These are phyloP conservation scores for Lepidurus apus DNA, from an alignment of 1,140 invertebrate genomes.

Conservation along the genomic window DNA sequence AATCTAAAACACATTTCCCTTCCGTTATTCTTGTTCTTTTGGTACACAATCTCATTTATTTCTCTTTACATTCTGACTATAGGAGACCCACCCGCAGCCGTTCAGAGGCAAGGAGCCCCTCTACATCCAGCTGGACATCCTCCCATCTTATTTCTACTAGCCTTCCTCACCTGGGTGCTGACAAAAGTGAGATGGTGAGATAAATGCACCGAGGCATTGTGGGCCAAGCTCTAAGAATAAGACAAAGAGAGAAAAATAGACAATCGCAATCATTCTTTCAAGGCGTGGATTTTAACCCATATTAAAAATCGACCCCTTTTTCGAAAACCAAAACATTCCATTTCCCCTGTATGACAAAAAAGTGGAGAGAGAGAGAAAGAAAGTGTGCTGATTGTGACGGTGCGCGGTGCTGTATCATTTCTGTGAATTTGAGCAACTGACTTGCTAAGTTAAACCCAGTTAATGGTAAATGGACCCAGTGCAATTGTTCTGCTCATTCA, in stretches of 20 bases:
- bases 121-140: background rate
- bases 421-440: background rate
- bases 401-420: background rate
- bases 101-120: slow-evolving; percentile 31
- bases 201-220: too few species aligned
- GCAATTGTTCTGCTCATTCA: slow-evolving; percentile 3
- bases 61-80: background rate
- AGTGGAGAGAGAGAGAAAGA: too few species aligned
- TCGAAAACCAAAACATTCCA: too few species aligned
- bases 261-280: too few species aligned
- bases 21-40: background rate
- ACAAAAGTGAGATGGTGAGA: slow-evolving; percentile 4
- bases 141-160: background rate
- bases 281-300: too few species aligned
- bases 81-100: slow-evolving; percentile 33
- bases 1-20: background rate
- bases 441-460: background rate
- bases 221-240: too few species aligned
- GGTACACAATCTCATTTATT: too few species aligned
- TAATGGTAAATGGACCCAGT: background rate
- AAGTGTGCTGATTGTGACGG: too few species aligned
- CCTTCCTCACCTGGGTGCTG: background rate
- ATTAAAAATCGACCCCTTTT: too few species aligned
- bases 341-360: too few species aligned
- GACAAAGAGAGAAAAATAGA: too few species aligned